Conservation (phyloP, 1,140 invertebrate genomes). For the Drosophila saltans region DNA sequence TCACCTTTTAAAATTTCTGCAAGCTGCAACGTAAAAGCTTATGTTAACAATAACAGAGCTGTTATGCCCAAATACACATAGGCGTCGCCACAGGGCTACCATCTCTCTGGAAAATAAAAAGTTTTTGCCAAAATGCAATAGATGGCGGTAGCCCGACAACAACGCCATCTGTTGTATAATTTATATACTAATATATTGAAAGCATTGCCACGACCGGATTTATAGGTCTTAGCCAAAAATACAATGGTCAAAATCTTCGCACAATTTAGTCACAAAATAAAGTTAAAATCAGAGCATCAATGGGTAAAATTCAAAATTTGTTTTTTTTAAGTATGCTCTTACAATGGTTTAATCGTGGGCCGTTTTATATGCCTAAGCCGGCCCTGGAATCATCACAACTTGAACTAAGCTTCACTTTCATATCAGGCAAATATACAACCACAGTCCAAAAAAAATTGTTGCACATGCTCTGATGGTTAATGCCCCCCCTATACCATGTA, state of each 20-base stretch:
- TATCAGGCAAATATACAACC: constrained; percentile 20
- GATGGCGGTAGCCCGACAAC: neutral
- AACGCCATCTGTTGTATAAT: neutral
- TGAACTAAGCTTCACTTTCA: constrained; percentile 5
- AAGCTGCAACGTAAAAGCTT: neutral
- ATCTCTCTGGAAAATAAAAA: no score
- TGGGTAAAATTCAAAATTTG: no score
- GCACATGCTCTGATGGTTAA: constrained; percentile 45
- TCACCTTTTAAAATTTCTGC: no score
- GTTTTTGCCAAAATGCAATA: neutral
- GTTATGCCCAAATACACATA: no score
- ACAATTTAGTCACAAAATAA: no score
- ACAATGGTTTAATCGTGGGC: no score
- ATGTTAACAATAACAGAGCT: no score
- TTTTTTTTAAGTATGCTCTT: no score
- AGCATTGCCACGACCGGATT: neutral
- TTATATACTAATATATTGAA: neutral
- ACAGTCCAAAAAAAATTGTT: constrained; percentile 39
- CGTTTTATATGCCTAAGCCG: neutral
- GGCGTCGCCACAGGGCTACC: neutral
- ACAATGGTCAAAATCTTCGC: no score
- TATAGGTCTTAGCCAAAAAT: no score
- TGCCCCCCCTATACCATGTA: neutral
- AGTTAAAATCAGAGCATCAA: no score
- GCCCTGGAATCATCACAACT: neutral